Evolutionary conservation across 2,113 vertebrate species (phyloP).

Genomic region (Ptychochromis oligacanthus): DNA sequence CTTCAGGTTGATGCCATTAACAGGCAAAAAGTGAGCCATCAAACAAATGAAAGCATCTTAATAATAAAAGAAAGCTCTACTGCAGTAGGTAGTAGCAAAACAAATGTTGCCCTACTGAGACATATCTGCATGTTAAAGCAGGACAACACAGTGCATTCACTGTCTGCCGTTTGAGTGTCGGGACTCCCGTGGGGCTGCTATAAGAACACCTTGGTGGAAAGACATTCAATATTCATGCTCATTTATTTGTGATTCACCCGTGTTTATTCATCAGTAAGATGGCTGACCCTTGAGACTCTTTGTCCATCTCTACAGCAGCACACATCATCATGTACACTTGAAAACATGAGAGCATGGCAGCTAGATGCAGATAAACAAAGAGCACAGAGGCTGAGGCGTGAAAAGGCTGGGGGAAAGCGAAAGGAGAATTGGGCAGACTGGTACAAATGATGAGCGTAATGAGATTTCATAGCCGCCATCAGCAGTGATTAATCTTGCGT

Average conservation of each 20-base stretch:
- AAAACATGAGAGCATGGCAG: conserved; percentile 30
- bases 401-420: conserved; percentile 38
- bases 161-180: conserved; percentile 9
- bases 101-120: background rate
- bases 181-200: conserved; percentile 27
- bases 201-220: conserved; percentile 41
- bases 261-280: conserved; percentile 47
- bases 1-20: background rate
- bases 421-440: conserved; percentile 64
- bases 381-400: conserved; percentile 34
- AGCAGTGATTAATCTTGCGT: conserved; percentile 78
- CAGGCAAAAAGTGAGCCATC: background rate
- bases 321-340: conserved; percentile 12
- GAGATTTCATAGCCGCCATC: conserved; percentile 83
- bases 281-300: conserved; percentile 20
- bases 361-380: conserved; percentile 55
- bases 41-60: background rate
- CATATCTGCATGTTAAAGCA: conserved; percentile 22
- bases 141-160: background rate
- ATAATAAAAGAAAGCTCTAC: background rate
- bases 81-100: background rate
- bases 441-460: conserved; percentile 83
- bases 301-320: conserved; percentile 20
- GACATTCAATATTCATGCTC: conserved; percentile 39
- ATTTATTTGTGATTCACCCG: conserved; percentile 49